Percentiles rank a stretch among this genome's conserved stretches.
Conservation (phyloP, 1,140 invertebrate species). For the Drosophila parabipectinata region DNA sequence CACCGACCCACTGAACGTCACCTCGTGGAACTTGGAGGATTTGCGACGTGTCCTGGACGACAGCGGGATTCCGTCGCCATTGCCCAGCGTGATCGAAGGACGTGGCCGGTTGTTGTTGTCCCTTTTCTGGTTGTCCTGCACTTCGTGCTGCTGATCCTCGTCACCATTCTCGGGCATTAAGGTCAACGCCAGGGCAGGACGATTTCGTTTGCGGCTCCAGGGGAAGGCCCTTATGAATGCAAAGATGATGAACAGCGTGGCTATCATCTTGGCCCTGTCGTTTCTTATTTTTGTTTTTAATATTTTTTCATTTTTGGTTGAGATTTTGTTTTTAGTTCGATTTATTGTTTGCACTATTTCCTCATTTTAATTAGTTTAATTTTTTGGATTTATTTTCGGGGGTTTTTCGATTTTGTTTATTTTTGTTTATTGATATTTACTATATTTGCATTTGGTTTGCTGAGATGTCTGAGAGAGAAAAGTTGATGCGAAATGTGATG, state of each 20-base stretch:
- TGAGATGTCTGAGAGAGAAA: background rate
- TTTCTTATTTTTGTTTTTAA: slow-evolving; percentile 4
- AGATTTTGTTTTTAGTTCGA: slow-evolving; percentile 10
- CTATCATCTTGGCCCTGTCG: slow-evolving; percentile 66
- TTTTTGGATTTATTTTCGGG: slow-evolving; percentile 7
- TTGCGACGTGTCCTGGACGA: slow-evolving; percentile 52
- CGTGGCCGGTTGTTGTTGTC: slow-evolving; percentile 61
- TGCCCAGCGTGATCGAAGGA: slow-evolving; percentile 54
- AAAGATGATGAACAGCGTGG: slow-evolving; percentile 83
- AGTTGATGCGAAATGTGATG: background rate
- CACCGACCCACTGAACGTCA: slow-evolving; percentile 79
- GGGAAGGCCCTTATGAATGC: slow-evolving; percentile 83
- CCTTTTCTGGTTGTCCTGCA: slow-evolving; percentile 25
- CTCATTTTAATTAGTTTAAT: slow-evolving; percentile 31
- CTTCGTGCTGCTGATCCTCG: slow-evolving; percentile 19
- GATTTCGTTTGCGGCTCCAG: slow-evolving; percentile 70
- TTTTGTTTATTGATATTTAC: background rate
- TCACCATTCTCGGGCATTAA: slow-evolving; percentile 32
- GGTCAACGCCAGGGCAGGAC: slow-evolving; percentile 50
- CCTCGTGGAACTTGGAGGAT: slow-evolving; percentile 77
- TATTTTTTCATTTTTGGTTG: slow-evolving; percentile 7
- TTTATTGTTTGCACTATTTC: slow-evolving; percentile 13
- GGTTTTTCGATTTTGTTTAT: background rate
- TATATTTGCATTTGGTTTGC: background rate
- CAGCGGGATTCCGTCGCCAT: slow-evolving; percentile 43